Base-by-base conservation (phyloP, 2,888 invertebrate genomes). In the Tromatobia lineatoria region DNA sequence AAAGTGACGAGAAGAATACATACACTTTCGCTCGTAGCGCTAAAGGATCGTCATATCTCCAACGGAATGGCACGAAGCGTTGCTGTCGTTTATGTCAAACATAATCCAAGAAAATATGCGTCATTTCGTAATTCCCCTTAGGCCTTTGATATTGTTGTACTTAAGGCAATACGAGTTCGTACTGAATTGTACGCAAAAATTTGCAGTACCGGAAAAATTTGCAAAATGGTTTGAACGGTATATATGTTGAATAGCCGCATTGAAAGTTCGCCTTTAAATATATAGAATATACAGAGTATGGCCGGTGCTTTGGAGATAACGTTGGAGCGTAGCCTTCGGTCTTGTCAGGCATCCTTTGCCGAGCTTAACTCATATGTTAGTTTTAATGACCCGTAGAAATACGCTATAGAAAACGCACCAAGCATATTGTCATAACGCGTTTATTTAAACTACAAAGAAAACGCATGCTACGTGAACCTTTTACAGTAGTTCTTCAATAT, bases 331-430 rank as follows among this genome's bases (percentile, higher is more conserved):
- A 42, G 64, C 74, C 61, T 45, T 10, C 59, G 57, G 54, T 61
- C 79, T 79, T 52, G 70, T 52, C 15, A 18, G 64, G 47, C 61
- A 61, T 29, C 52, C 66, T 61, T 25, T 57, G 42, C 66, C 47
- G 77, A 73, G 67, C 54, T 73, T 50, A 70, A 50, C 71, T 66
- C 57, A 77, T 59, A 71, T 57, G 57, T 47, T 42, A 77, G 71
- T 71, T 82, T 67, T 66, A 77, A 82, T 77, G 76, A 66, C 57
- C 50, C 73, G 71, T 59, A 38, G 57, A 50, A 57, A 47, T 73
- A 50, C 18, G 20, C 23, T 18, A 18, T 50, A 38, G 10, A 57
- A 73, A 57, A 15, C 66, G 20, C 59, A 29, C 8, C 59, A 7
- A 29, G 61, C 8, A n/a, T 61, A 61, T 61, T 61, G 34, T 61